These are phyloP conservation scores for Neodiprion virginianus DNA, from an alignment of 1,140 invertebrate species.

Conservation along the genomic window DNA sequence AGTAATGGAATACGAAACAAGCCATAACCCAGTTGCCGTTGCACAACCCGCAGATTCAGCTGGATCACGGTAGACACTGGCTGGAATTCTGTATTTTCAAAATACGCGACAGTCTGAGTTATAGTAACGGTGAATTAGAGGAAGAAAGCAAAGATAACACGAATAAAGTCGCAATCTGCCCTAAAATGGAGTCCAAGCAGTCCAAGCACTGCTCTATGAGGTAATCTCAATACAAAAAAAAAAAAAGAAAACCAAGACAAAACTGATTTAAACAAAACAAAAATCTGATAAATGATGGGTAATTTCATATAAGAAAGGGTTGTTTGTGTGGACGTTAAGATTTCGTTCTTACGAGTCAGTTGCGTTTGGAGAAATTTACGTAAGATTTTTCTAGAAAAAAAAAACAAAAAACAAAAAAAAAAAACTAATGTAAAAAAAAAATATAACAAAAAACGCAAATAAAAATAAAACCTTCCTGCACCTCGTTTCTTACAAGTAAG, in stretches of 20 bases:
- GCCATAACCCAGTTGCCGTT: conserved; percentile 55
- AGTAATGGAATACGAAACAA: conserved; percentile 89
- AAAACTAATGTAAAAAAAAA: no score
- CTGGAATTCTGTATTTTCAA: not conserved
- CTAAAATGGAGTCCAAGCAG: not conserved
- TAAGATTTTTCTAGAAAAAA: not conserved
- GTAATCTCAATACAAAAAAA: not conserved
- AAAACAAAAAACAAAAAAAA: no score
- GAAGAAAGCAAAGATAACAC: not conserved
- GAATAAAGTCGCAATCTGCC: not conserved
- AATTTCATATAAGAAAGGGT: no score
- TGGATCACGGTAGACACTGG: conserved; percentile 57
- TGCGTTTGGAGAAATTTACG: not conserved
- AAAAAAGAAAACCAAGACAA: no score
- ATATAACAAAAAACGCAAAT: no score
- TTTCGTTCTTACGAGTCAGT: not conserved
- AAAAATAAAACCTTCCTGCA: no score
- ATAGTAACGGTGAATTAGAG: not conserved
- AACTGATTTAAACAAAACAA: no score
- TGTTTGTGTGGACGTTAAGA: not conserved
- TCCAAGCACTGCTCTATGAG: not conserved
- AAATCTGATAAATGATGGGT: no score
- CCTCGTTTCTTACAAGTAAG: no score
- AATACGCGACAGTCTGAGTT: not conserved
- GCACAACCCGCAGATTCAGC: conserved; percentile 56